A percentile compares a stretch with the other conserved stretches of the same genome.
Evolutionary conservation across 2,888 invertebrate genomes (phyloP).

Genomic region (Caradrina kadenii): DNA sequence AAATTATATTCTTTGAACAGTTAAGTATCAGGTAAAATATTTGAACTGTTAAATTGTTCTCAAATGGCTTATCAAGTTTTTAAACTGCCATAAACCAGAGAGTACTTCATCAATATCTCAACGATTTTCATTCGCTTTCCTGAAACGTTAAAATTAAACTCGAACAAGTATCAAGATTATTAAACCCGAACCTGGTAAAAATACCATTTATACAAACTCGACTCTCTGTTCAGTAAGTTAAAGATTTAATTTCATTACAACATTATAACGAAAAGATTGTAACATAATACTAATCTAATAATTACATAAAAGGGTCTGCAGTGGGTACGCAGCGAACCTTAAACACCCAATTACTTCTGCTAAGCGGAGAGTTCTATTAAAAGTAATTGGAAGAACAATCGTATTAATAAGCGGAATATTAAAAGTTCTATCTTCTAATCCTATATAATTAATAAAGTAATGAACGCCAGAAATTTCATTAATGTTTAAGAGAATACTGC

Average conservation of each 20-base stretch:
- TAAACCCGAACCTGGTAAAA: background rate
- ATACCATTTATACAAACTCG: slow-evolving; percentile 4
- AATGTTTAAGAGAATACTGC: slow-evolving; percentile 29
- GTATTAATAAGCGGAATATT: slow-evolving; percentile 49
- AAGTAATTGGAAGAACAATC: slow-evolving; percentile 54
- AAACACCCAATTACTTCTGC: slow-evolving; percentile 53
- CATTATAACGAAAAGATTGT: slow-evolving; percentile 22
- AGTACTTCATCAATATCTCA: background rate
- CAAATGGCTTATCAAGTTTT: background rate
- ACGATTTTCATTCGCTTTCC: background rate
- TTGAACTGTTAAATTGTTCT: background rate
- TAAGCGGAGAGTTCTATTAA: slow-evolving; percentile 34
- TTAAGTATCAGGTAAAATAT: background rate
- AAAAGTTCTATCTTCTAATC: slow-evolving; percentile 53
- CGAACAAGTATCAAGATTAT: background rate
- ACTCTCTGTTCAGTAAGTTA: background rate
- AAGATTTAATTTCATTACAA: slow-evolving; percentile 37
- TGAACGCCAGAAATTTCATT: slow-evolving; percentile 42
- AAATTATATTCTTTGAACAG: too few species aligned
- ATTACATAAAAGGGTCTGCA: slow-evolving; percentile 46
- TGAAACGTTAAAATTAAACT: background rate
- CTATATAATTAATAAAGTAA: slow-evolving; percentile 53
- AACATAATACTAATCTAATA: slow-evolving; percentile 49
- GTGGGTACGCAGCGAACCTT: slow-evolving; percentile 29
- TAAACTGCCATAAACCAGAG: background rate